phyloP scores from a whole-genome alignment of 2,113 vertebrate genomes.

The Phalacrocorax carbo region DNA sequence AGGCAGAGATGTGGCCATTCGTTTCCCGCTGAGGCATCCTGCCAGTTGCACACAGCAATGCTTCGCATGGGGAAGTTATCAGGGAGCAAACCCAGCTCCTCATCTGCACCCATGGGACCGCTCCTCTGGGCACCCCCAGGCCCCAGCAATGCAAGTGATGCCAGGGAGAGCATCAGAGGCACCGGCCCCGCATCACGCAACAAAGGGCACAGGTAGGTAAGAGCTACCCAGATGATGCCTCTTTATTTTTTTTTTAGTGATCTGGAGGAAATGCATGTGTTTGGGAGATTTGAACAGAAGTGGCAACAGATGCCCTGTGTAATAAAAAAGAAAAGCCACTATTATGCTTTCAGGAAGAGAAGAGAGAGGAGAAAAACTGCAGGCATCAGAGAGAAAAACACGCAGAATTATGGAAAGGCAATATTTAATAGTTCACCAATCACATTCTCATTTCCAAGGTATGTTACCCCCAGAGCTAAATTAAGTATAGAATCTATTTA shows the following conservation, averaged over 20 bases:
- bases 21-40: accelerated
- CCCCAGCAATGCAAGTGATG: accelerated
- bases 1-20: background rate
- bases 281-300: slow-evolving; percentile 40
- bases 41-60: background rate
- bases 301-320: slow-evolving; percentile 16
- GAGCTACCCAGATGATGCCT: background rate
- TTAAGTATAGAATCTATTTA: background rate
- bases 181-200: background rate
- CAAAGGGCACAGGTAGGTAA: background rate
- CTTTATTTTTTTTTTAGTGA: background rate
- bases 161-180: background rate
- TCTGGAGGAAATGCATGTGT: background rate
- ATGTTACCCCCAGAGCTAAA: background rate
- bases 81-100: background rate
- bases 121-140: no score
- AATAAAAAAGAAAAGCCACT: background rate
- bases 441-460: background rate
- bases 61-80: background rate
- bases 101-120: accelerated
- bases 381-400: background rate
- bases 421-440: slow-evolving; percentile 6
- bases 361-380: background rate
- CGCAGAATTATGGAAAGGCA: background rate
- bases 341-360: slow-evolving; percentile 3